Evolutionary conservation across 1,140 invertebrate genomes (phyloP), one percentile per base, ranked within the genome.

Genomic region (Oncopeltus fasciatus): DNA sequence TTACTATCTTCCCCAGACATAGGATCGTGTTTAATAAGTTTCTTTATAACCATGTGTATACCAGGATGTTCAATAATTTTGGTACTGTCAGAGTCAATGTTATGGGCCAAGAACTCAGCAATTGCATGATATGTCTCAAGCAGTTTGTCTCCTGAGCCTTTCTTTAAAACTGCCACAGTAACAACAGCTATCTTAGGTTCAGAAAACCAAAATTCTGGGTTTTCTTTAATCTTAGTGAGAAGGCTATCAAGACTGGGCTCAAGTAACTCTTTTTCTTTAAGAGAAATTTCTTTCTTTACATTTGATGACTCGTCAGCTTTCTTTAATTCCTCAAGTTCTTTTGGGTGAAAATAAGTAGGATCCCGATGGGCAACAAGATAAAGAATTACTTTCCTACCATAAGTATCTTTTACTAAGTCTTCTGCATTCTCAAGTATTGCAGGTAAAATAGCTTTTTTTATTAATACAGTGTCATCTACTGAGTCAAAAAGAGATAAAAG

Each of bases 391-490:
- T 81, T 82, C 60, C 80, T 81, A 3, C 87, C 87, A 74, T 83
- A 82, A 70, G 89, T 84, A 72, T 87, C 83, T 28, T 74, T 70
- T 0, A 82, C 82, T 24, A 97, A 76, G 24, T 85, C 83, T 46
- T 81, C 76, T 0, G 92, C 68, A 69, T 87, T 81, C 8, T 78
- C 81, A 27, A 87, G 73, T 53, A 98, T 73, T 69, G 91, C 86
- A 58, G 85, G 74, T 20, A 90, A 74, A 47, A 90, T 51, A 14
- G 84, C 81, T 74, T 96, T 95, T 66, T 87, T 87, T 21, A 95
- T 77, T 0, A 96, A 74, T 53, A 91, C 85, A 2, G 93, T 97
- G 69, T 98, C 93, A 74, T 98, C 95, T 1, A 94, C 83, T n/a
- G 81, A 79, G 71, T 96, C 92, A 65, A 96, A 84, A 51, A 96